Conservation (phyloP, 2,797 vertebrate genomes). For the Siniperca obscura region DNA sequence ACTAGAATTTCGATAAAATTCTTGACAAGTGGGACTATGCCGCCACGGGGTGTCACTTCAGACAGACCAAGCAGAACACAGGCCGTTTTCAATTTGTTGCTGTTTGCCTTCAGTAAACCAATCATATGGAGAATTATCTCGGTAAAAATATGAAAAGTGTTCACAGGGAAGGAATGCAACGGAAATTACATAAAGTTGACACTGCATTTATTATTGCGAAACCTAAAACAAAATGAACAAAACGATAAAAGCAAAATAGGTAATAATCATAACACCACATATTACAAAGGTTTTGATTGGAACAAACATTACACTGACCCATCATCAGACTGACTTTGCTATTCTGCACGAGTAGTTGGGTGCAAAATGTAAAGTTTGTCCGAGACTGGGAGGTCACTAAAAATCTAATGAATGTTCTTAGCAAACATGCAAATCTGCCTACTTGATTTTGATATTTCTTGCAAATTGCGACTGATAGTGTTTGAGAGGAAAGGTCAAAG, state of each 20-base stretch:
- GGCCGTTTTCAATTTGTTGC: constrained; percentile 27
- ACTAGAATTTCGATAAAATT: constrained; percentile 9
- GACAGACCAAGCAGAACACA: constrained; percentile 1
- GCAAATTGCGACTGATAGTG: not conserved
- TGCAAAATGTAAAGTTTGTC: not conserved
- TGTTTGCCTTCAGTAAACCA: constrained; percentile 20
- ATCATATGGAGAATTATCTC: constrained; percentile 26
- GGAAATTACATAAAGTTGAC: not conserved
- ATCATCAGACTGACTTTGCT: not conserved
- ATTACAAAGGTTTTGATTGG: not conserved
- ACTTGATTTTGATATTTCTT: not conserved
- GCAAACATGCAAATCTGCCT: not conserved
- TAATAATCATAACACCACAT: not conserved
- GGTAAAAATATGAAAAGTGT: constrained; percentile 13
- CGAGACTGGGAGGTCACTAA: not conserved
- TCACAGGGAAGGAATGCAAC: not conserved
- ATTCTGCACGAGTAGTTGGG: not conserved
- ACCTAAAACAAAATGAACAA: not conserved
- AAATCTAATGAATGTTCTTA: not conserved
- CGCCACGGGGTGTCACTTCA: constrained; percentile 41
- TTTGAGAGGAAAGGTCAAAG: no score
- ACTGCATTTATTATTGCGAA: not conserved
- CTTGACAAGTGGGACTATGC: constrained; percentile 23
- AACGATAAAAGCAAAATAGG: constrained; percentile 21
- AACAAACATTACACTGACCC: not conserved